phyloP scores from a whole-genome alignment of 2,113 vertebrate species.

The Microtus richardsoni region DNA sequence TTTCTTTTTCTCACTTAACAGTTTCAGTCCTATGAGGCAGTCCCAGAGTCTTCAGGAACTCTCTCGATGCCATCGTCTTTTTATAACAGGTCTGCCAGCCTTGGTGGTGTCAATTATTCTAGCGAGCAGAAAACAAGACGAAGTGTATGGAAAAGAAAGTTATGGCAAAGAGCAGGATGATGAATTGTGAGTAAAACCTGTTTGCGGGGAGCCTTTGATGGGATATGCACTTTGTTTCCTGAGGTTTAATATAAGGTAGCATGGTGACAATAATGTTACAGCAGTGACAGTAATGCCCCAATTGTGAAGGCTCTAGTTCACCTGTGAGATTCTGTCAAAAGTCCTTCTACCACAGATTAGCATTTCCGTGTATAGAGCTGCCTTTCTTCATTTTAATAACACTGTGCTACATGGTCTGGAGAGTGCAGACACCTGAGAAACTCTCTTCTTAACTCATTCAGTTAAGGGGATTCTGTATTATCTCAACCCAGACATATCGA shows the following conservation, averaged over 20 bases:
- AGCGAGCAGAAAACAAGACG: slow-evolving; percentile 85
- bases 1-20: background rate
- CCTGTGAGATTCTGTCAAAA: background rate
- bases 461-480: background rate
- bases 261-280: background rate
- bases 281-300: background rate
- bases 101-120: slow-evolving; percentile 91
- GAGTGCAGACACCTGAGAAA: background rate
- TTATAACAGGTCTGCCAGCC: slow-evolving; percentile 93
- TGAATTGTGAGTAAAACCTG: slow-evolving; percentile 91
- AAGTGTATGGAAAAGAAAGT: slow-evolving; percentile 87
- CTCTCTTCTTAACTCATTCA: background rate
- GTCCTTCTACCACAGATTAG: background rate
- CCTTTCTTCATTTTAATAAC: background rate
- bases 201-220: background rate
- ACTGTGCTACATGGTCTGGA: background rate
- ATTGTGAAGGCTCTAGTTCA: slow-evolving; percentile 2
- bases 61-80: slow-evolving; percentile 53
- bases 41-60: slow-evolving; percentile 26
- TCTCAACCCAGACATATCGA: background rate
- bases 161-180: slow-evolving; percentile 89
- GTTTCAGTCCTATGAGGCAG: background rate
- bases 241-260: background rate
- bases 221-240: background rate
- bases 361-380: background rate